A percentile compares a stretch with the other conserved stretches of the same genome.
These are phyloP conservation scores for Geodia barretti DNA, from an alignment of 37 sponge, comb jelly and placozoan species.

Conservation along the genomic window DNA sequence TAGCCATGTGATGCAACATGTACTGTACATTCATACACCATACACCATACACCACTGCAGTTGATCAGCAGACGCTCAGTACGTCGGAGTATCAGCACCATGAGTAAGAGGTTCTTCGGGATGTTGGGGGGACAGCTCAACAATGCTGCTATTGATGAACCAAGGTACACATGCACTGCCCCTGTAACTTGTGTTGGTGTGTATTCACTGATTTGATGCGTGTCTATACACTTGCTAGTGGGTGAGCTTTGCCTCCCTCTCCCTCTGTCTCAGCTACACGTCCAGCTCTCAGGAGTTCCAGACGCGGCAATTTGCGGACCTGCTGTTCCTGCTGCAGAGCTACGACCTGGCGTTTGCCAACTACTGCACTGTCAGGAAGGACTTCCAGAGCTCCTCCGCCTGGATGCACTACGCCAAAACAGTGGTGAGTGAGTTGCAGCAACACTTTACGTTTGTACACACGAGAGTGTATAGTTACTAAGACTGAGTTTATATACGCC, in stretches of 20 bases:
- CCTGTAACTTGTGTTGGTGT: not conserved
- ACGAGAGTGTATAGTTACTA: no score
- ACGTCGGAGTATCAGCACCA: slow-evolving; percentile 33
- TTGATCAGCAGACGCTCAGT: slow-evolving; percentile 33
- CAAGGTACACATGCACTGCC: slow-evolving; percentile 8
- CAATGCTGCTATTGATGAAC: slow-evolving; percentile 18
- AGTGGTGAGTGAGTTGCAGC: slow-evolving; percentile 84
- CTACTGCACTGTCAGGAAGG: slow-evolving; percentile 88
- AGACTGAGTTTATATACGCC: no score
- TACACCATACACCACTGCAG: not conserved
- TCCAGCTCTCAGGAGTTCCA: slow-evolving; percentile 86
- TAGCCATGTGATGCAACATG: not conserved
- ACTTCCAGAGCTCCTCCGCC: slow-evolving; percentile 79
- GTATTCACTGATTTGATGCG: not conserved
- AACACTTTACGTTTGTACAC: no score
- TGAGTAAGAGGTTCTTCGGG: slow-evolving; percentile 9
- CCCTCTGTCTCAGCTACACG: slow-evolving; percentile 50
- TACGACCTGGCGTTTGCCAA: slow-evolving; percentile 85
- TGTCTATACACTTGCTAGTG: not conserved
- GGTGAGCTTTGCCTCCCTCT: no score
- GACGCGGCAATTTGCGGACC: slow-evolving; percentile 81
- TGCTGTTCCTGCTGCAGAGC: slow-evolving; percentile 92
- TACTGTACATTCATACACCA: not conserved
- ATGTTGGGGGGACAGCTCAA: slow-evolving; percentile 37
- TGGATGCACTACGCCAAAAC: slow-evolving; percentile 90